Percentiles rank a stretch among this genome's conserved stretches.
These are phyloP conservation scores for Limnephilus auricula DNA, from an alignment of 2,888 invertebrate species.

Conservation along the genomic window DNA sequence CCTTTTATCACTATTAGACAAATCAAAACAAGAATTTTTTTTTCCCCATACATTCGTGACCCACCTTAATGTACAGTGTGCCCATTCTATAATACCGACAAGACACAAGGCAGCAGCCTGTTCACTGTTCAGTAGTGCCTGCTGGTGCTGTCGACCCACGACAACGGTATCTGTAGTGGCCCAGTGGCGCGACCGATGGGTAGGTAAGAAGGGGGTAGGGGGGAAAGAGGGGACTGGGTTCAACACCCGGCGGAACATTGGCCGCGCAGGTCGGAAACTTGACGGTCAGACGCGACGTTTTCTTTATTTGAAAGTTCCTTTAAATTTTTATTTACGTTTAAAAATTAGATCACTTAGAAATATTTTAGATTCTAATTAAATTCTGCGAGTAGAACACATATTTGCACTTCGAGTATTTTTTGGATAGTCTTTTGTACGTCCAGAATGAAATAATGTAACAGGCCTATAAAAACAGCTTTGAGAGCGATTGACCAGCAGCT, in stretches of 20 bases:
- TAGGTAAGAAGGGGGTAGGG: background rate
- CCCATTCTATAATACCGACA: background rate
- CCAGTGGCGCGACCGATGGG: background rate
- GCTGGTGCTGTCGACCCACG: background rate
- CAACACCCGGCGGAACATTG: constrained; percentile 18
- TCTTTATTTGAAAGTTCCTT: background rate
- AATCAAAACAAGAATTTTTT: too few relatives aligned
- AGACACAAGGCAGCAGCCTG: background rate
- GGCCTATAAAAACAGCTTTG: too few relatives aligned
- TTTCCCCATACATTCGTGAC: background rate
- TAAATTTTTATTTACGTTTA: too few relatives aligned
- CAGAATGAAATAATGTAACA: too few relatives aligned
- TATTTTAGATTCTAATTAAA: too few relatives aligned
- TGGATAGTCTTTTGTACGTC: too few relatives aligned
- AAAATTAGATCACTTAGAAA: too few relatives aligned
- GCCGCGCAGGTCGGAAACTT: constrained; percentile 6
- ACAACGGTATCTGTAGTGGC: constrained; percentile 27
- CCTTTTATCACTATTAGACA: too few relatives aligned
- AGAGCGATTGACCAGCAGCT: too few relatives aligned
- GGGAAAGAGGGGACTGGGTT: background rate
- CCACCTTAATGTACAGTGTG: background rate
- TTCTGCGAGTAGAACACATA: too few relatives aligned
- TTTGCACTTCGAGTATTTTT: too few relatives aligned
- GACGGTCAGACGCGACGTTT: background rate
- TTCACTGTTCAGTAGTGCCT: background rate